phyloP scores from a whole-genome alignment of 2,888 invertebrate species.

The Chrysomela aeneicollis region DNA sequence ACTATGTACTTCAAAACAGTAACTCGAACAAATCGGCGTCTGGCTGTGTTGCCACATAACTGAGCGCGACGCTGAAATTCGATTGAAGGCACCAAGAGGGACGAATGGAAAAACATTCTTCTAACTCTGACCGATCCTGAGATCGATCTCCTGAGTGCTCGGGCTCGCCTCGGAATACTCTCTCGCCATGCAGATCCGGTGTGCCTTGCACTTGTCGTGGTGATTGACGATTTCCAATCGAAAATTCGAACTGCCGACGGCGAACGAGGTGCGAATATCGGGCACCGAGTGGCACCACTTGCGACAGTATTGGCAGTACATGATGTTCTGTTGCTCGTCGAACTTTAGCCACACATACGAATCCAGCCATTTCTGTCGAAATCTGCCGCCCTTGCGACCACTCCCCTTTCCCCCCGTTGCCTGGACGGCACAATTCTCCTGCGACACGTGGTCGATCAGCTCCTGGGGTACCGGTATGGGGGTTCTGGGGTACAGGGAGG shows the following conservation, averaged over 20 bases:
- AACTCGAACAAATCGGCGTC: too few species aligned
- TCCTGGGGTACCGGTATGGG: conserved; percentile 49
- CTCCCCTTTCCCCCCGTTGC: conserved; percentile 65
- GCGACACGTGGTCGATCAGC: conserved; percentile 47
- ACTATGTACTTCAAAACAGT: too few species aligned
- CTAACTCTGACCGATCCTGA: background rate
- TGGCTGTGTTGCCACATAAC: too few species aligned
- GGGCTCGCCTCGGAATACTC: conserved; percentile 54
- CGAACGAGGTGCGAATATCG: conserved; percentile 79
- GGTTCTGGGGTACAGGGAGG: conserved; percentile 41
- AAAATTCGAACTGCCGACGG: conserved; percentile 80
- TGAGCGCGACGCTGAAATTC: too few species aligned
- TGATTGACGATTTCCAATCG: conserved; percentile 80
- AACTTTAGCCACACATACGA: conserved; percentile 78
- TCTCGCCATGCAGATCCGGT: conserved; percentile 70
- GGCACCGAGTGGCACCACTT: conserved; percentile 76
- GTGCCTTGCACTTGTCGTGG: conserved; percentile 81
- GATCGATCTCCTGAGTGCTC: conserved; percentile 20
- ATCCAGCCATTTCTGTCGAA: conserved; percentile 73
- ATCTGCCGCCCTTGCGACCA: conserved; percentile 57
- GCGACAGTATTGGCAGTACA: conserved; percentile 78
- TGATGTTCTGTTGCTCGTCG: conserved; percentile 71
- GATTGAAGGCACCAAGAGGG: background rate
- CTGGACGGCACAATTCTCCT: conserved; percentile 60
- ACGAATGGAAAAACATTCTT: background rate